These are phyloP conservation scores for Odocoileus hemionus DNA, from an alignment of 2,113 vertebrate genomes.

Conservation along the genomic window DNA sequence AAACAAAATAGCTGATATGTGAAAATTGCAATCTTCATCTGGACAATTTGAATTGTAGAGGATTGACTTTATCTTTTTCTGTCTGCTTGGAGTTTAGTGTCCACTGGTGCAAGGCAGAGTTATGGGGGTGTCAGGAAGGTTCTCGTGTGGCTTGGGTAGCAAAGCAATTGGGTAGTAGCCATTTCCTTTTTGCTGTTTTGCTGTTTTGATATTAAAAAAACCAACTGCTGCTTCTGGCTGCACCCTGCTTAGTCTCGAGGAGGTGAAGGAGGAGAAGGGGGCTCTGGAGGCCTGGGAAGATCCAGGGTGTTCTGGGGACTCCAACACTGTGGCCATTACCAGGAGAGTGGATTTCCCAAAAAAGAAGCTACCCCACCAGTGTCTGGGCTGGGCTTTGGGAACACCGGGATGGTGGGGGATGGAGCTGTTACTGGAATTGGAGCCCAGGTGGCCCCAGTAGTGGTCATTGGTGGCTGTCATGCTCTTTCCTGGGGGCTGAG, in stretches of 20 bases:
- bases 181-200: slow-evolving; percentile 34
- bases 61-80: slow-evolving; percentile 29
- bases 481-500: slow-evolving; percentile 58
- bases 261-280: neutral
- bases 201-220: slow-evolving; percentile 53
- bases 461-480: slow-evolving; percentile 95
- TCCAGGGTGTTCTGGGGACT: neutral
- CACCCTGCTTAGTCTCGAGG: slow-evolving; percentile 30
- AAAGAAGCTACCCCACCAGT: slow-evolving; percentile 97
- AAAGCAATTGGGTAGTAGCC: neutral
- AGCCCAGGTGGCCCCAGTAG: slow-evolving; percentile 90
- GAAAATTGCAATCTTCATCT: neutral
- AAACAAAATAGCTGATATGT: slow-evolving; percentile 4
- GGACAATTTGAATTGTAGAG: neutral
- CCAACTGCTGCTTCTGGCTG: neutral
- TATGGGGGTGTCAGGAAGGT: slow-evolving; percentile 56
- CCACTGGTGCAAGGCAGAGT: slow-evolving; percentile 50
- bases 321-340: slow-evolving; percentile 81
- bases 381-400: slow-evolving; percentile 91
- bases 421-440: slow-evolving; percentile 75
- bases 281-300: slow-evolving; percentile 28
- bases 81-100: slow-evolving; percentile 69
- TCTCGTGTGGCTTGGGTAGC: slow-evolving; percentile 68
- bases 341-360: slow-evolving; percentile 88
- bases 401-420: slow-evolving; percentile 92